Conservation (phyloP, 2,113 vertebrate genomes). For the Misgurnus mizolepis region DNA sequence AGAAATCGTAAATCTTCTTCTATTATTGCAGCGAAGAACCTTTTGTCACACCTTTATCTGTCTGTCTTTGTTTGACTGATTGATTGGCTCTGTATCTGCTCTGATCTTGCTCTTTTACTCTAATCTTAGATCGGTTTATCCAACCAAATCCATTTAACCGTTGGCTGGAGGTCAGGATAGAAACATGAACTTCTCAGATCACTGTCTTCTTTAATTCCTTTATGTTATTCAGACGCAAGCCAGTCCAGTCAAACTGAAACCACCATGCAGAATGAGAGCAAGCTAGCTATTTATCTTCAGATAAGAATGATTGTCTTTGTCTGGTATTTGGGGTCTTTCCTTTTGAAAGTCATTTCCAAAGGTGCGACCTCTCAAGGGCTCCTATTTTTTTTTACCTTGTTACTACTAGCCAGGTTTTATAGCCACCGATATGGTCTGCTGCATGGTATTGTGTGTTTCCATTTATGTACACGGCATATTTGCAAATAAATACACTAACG, state of each 20-base stretch:
- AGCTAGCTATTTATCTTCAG: neutral
- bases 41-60: too few relatives aligned
- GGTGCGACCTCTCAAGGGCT: slow-evolving; percentile 14
- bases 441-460: neutral
- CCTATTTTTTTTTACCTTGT: neutral
- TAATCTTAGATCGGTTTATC: neutral
- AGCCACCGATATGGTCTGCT: neutral
- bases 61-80: too few relatives aligned
- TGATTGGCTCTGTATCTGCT: too few relatives aligned
- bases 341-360: slow-evolving; percentile 6
- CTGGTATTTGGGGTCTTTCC: neutral
- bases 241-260: slow-evolving; percentile 5
- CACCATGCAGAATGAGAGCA: neutral
- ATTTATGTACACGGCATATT: slow-evolving; percentile 7
- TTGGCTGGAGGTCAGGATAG: neutral
- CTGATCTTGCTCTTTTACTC: neutral
- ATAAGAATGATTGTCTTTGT: neutral
- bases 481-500: neutral
- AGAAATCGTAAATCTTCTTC: too few relatives aligned
- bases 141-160: slow-evolving; percentile 6
- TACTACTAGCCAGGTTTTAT: slow-evolving; percentile 28
- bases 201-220: neutral
- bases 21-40: neutral
- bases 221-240: neutral
- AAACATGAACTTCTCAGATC: slow-evolving; percentile 1